These are phyloP conservation scores for Lissocephala sabroskyi DNA, from an alignment of 2,888 invertebrate genomes.

Conservation along the genomic window DNA sequence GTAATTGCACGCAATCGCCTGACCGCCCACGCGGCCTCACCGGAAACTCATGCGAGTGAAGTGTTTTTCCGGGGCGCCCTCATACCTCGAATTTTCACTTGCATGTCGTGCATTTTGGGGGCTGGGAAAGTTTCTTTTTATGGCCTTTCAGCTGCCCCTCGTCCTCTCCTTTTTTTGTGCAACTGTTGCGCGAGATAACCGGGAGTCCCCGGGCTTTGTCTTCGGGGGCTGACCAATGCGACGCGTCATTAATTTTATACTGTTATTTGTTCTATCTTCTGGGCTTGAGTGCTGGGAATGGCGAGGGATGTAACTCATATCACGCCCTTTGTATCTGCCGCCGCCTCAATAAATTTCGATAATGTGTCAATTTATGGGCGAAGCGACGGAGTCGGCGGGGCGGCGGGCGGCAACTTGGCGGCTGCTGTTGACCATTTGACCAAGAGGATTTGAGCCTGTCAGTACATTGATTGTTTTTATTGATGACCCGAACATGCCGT, in stretches of 20 bases:
- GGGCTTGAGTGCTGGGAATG: too few relatives aligned
- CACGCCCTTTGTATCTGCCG: slow-evolving; percentile 38
- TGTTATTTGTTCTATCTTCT: slow-evolving; percentile 40
- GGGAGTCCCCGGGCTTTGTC: too few relatives aligned
- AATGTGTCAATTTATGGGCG: slow-evolving; percentile 63
- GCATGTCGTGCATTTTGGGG: too few relatives aligned
- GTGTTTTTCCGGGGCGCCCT: slow-evolving; percentile 7
- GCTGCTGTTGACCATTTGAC: slow-evolving; percentile 24
- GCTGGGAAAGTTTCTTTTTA: too few relatives aligned
- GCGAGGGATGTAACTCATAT: slow-evolving; percentile 30
- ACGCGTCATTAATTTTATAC: slow-evolving; percentile 60
- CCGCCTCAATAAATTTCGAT: slow-evolving; percentile 56
- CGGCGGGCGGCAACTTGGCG: too few relatives aligned
- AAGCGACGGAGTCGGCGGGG: too few relatives aligned
- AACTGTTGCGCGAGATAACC: too few relatives aligned
- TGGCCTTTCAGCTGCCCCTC: too few relatives aligned
- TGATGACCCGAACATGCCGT: slow-evolving; percentile 35
- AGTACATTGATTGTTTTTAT: slow-evolving; percentile 63
- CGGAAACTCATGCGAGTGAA: slow-evolving; percentile 31
- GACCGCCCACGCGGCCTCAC: not conserved
- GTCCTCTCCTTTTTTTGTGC: slow-evolving; percentile 14
- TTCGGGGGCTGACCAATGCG: too few relatives aligned
- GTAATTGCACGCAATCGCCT: slow-evolving; percentile 3
- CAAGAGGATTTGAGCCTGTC: slow-evolving; percentile 49
- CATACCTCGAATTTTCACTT: too few relatives aligned